A percentile compares a stretch with the other conserved stretches of the same genome.
Conservation (phyloP, 2,888 invertebrate species). For the Campoplex nolae region DNA sequence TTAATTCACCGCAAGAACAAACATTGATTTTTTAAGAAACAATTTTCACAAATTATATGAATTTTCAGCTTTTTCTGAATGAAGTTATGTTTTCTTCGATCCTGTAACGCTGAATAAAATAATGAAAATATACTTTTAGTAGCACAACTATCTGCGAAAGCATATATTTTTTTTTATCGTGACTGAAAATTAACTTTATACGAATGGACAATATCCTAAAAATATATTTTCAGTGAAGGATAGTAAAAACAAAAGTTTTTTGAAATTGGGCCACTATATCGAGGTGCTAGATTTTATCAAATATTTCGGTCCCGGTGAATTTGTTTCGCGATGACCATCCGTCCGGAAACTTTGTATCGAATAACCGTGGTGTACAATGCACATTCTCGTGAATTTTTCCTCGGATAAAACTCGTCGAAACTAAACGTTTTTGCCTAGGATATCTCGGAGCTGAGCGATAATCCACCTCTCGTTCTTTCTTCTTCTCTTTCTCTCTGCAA, state of each 20-base stretch:
- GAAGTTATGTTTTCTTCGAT: too few species aligned
- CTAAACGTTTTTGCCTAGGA: slow-evolving; percentile 39
- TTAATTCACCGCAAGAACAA: neutral
- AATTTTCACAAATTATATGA: too few species aligned
- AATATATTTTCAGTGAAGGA: neutral
- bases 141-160: neutral
- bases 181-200: neutral
- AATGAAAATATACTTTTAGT: neutral
- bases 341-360: slow-evolving; percentile 14
- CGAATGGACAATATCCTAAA: neutral
- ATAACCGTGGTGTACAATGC: slow-evolving; percentile 21
- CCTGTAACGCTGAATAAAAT: neutral
- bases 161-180: neutral
- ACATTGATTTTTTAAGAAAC: neutral
- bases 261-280: neutral
- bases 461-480: slow-evolving; percentile 61
- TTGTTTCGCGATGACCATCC: slow-evolving; percentile 10
- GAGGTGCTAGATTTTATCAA: slow-evolving; percentile 9
- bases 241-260: neutral
- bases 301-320: slow-evolving; percentile 29
- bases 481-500: slow-evolving; percentile 55
- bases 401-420: slow-evolving; percentile 35
- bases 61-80: too few species aligned
- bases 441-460: slow-evolving; percentile 40
- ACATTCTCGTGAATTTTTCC: slow-evolving; percentile 32